These are phyloP conservation scores for Pemphigus obesinymphae DNA, from an alignment of 1,140 invertebrate species.

Conservation along the genomic window DNA sequence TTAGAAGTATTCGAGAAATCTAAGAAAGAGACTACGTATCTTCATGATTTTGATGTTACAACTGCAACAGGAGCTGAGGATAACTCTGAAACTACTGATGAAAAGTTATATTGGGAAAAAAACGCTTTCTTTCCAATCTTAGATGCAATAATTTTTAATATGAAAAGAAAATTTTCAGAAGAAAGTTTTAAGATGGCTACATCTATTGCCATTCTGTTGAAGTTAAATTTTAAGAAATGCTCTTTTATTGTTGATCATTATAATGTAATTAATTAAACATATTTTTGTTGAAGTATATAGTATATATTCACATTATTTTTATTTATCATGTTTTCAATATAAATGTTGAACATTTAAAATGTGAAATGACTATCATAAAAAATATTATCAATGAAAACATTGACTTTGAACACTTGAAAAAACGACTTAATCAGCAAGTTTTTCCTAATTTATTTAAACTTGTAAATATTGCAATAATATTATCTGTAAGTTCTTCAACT, in stretches of 20 bases:
- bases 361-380: no score
- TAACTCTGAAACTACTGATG: background rate
- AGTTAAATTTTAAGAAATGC: background rate
- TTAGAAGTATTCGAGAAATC: background rate
- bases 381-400: no score
- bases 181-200: background rate
- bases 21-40: background rate
- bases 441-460: no score
- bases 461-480: no score
- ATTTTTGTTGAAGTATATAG: no score
- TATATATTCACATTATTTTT: no score
- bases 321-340: no score
- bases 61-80: background rate
- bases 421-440: no score
- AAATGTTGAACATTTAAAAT: no score
- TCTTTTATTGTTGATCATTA: background rate
- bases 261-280: background rate
- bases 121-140: background rate
- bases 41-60: background rate
- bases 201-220: background rate
- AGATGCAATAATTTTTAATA: background rate
- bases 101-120: background rate
- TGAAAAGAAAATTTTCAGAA: background rate
- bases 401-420: no score
- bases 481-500: no score